Base-by-base conservation (phyloP, 2,797 vertebrate species). In the Cygnus olor region DNA sequence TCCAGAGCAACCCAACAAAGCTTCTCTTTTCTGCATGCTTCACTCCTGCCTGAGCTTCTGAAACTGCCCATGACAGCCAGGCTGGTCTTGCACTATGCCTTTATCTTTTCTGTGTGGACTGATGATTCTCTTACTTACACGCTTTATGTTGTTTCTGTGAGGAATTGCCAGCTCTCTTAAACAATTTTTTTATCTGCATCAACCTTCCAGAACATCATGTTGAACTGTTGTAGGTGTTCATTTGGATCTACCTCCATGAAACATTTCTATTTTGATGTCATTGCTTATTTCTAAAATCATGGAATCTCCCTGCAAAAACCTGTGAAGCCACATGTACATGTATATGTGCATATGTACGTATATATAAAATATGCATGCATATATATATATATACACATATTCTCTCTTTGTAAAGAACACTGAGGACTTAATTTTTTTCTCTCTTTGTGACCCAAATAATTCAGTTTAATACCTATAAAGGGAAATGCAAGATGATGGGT, bases 331-430 rank as follows among this genome's bases (percentile, higher is more conserved):
- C 38, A 53, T 34, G 17, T 15, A 66, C 8, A 64, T 14, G 0
- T n/a, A 42, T 4, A n/a, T 7, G 20, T 28, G 14, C 5, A 14
- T 28, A 21, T 28, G 14, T 6, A 14, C 17, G 3, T 14, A 51
- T 63, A 28, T 47, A 18, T 34, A 30, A 42, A 21, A 64, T 11
- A 64, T 1, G 4, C 21, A 64, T 42, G 40, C 28, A 24, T 25
- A 27, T 27, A 28, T 30, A 7, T 10, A 30, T 14, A 40, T 4
- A 45, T 7, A 40, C 0, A 4, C 3, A 63, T 0, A 5, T 3
- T 66, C 44, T 40, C 20, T 69, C 19, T 66, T 27, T 66, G 34
- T 68, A 70, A 89, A 80, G 44, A 89, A 70, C 61, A 68, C 2
- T 5, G 18, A 78, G 36, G 88, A 54, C 21, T 78, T 83, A 25